A percentile compares a stretch with the other conserved stretches of the same genome.
Conservation (phyloP, 2,888 invertebrate species). For the Deilephila elpenor region DNA sequence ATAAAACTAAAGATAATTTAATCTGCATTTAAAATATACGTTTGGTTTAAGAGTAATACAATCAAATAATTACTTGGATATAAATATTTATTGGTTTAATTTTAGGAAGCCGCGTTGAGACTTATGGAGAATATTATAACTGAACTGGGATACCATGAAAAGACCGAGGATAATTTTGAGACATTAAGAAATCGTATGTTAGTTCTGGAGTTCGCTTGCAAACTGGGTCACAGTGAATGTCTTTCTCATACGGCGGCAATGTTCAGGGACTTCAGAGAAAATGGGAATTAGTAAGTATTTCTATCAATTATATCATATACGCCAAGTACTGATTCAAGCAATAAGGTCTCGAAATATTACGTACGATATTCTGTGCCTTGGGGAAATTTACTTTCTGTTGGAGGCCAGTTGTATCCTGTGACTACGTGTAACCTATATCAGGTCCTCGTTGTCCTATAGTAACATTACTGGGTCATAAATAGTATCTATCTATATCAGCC, state of each 20-base stretch:
- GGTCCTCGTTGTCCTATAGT: too few species aligned
- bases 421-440: too few species aligned
- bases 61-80: too few species aligned
- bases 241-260: conserved; percentile 54
- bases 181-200: conserved; percentile 84
- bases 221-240: conserved; percentile 84
- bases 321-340: not conserved
- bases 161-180: conserved; percentile 65
- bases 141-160: conserved; percentile 77
- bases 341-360: too few species aligned
- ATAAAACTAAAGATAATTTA: too few species aligned
- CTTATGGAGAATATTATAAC: conserved; percentile 65
- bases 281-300: conserved; percentile 63
- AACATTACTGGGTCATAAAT: too few species aligned
- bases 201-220: conserved; percentile 86
- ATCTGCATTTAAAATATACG: too few species aligned
- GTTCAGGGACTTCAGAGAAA: conserved; percentile 60
- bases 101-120: conserved; percentile 56
- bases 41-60: too few species aligned
- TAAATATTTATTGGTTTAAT: conserved; percentile 32
- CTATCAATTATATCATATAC: not conserved
- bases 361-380: too few species aligned
- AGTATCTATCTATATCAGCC: too few species aligned
- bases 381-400: too few species aligned
- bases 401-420: too few species aligned